Evolutionary conservation across 1,140 invertebrate genomes (phyloP), one percentile per base, ranked within the genome.

Genomic region (Zaprionus ornatus): DNA sequence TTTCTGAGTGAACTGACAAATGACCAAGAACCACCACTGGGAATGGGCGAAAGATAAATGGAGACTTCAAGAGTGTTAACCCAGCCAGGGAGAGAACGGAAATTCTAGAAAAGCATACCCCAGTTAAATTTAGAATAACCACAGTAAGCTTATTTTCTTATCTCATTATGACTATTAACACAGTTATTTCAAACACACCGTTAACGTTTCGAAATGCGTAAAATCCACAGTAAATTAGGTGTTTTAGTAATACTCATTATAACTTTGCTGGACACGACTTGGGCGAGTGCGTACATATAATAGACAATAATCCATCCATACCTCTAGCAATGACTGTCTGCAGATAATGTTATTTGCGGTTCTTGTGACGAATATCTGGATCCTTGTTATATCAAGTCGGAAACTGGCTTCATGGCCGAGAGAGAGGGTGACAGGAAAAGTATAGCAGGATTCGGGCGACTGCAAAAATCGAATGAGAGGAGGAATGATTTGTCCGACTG

Each of bases 1-100:
- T 65, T 21, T 27, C 12, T 55, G 42, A 52, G 63, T 19, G n/a
- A 21, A 60, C 68, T 62, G 74, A 66, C 69, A 62, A 66, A 76
- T 76, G 56, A 62, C 25, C 19, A 42, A 54, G 32, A 9, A 21
- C 15, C 5, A 21, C 15, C 48, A 23, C 9, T 7, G 21, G 9
- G 5, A 50, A 55, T 40, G 56, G 42, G n/a, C 17, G 40, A n/a
- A 7, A 50, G 21, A 21, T 50, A n/a, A n/a, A 6, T 17, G n/a
- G 40, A 45, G 40, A 45, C 2, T n/a, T 7, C 6, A 40, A 40
- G n/a, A n/a, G n/a, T n/a, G 4, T n/a, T 40, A 40, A 40, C 37
- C 37, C n/a, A 40, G 37, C 37, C 23, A 7, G 50, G 50, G 4
- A 6, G 23, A 25, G 21, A 54, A 25, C 23, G 23, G 21, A 54